Conservation (phyloP, 2,888 invertebrate species). For the Cryptus armator region DNA sequence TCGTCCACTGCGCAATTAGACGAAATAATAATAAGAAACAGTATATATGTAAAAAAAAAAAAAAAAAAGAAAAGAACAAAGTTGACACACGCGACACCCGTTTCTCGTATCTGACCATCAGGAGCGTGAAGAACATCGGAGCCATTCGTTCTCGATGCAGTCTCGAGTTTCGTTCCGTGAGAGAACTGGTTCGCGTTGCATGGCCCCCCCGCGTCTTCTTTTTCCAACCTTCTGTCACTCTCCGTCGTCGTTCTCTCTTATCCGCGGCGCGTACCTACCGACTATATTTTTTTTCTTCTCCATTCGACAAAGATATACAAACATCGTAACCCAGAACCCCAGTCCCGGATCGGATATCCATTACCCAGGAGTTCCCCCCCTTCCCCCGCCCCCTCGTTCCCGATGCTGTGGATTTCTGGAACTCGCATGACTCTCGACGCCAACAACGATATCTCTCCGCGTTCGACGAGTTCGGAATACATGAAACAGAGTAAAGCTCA, state of each 20-base stretch:
- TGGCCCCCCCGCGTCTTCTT: constrained; percentile 30
- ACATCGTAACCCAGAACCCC: constrained; percentile 73
- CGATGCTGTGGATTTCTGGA: too few species aligned
- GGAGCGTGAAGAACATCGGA: constrained; percentile 51
- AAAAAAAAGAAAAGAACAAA: background rate
- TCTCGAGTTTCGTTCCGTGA: constrained; percentile 66
- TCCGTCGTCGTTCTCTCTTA: constrained; percentile 28
- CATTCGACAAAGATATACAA: constrained; percentile 41
- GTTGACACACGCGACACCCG: constrained; percentile 37
- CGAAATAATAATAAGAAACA: constrained; percentile 5
- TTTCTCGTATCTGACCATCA: constrained; percentile 51
- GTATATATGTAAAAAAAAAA: background rate
- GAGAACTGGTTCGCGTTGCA: constrained; percentile 64
- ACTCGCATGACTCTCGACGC: too few species aligned
- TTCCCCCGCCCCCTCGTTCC: background rate
- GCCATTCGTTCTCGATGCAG: constrained; percentile 56
- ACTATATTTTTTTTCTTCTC: constrained; percentile 23
- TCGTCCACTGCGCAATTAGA: background rate
- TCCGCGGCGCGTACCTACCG: constrained; percentile 12
- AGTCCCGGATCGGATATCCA: constrained; percentile 64
- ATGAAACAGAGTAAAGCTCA: background rate
- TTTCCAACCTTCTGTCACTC: constrained; percentile 48
- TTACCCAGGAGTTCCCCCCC: background rate
- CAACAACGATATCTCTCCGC: too few species aligned
- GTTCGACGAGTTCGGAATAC: too few species aligned